These are phyloP conservation scores for Akabosia matsudoensis DNA, from an alignment of 1,140 invertebrate genomes.

Conservation along the genomic window DNA sequence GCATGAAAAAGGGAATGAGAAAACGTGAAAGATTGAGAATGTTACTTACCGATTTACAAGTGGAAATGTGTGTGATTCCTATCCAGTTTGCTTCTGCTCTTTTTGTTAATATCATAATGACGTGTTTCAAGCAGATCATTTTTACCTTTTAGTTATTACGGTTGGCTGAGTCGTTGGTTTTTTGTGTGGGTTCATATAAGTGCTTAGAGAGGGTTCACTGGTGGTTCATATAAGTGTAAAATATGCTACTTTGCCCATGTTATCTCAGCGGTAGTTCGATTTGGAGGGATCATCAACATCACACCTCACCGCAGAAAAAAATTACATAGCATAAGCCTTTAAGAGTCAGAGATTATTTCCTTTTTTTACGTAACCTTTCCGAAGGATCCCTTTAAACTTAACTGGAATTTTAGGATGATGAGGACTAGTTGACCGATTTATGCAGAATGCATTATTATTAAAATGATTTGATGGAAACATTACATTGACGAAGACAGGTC, in stretches of 20 bases:
- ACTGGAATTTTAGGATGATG: too few relatives aligned
- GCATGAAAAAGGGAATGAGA: background rate
- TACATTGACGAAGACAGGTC: too few relatives aligned
- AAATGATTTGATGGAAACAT: too few relatives aligned
- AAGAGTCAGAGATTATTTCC: background rate
- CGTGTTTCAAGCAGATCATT: constrained; percentile 1
- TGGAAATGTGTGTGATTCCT: background rate
- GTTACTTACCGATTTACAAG: background rate
- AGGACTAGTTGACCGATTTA: too few relatives aligned
- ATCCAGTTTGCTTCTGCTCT: background rate
- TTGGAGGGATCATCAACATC: background rate
- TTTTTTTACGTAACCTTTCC: background rate
- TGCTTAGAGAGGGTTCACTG: background rate
- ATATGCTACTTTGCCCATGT: constrained; percentile 13
- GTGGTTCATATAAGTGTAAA: background rate
- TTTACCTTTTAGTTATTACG: background rate
- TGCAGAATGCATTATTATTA: too few relatives aligned
- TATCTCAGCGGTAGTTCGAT: constrained; percentile 1
- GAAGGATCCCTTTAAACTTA: background rate
- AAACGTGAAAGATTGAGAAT: background rate
- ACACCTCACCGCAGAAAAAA: too few relatives aligned
- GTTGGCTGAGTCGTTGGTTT: background rate
- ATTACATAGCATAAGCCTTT: background rate
- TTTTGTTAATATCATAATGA: background rate
- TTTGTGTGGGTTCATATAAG: background rate